Conservation (phyloP, 2,797 vertebrate species). For the Gymnoscopelus microlampas region DNA sequence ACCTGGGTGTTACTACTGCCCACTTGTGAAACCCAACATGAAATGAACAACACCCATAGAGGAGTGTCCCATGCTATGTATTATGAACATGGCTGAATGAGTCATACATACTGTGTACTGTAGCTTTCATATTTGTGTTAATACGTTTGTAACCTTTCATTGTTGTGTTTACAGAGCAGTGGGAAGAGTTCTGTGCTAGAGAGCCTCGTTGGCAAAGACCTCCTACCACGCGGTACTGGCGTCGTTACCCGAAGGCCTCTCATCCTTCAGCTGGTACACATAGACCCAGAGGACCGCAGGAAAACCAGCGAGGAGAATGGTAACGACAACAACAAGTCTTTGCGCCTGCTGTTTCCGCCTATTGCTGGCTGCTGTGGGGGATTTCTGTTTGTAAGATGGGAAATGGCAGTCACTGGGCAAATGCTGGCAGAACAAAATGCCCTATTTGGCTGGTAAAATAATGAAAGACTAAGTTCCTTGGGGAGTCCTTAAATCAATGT, state of each 20-base stretch:
- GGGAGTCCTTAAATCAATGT: too few species aligned
- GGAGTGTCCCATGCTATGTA: background rate
- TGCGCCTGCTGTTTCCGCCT: background rate
- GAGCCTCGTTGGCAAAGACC: conserved; percentile 94
- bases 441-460: too few species aligned
- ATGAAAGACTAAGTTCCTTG: too few species aligned
- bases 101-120: background rate
- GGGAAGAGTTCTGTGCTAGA: conserved; percentile 98
- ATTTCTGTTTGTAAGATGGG: background rate
- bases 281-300: conserved; percentile 89
- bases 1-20: background rate
- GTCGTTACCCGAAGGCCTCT: conserved; percentile 96
- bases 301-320: conserved; percentile 95
- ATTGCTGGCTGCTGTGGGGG: background rate
- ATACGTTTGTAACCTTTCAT: conserved; percentile 21
- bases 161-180: conserved; percentile 90
- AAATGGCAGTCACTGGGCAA: too few species aligned
- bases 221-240: conserved; percentile 95
- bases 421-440: too few species aligned
- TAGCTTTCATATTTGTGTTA: background rate
- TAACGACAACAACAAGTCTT: conserved; percentile 54
- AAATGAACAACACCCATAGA: background rate
- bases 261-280: conserved; percentile 96
- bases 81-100: background rate
- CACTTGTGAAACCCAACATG: background rate